A percentile compares a stretch with the other conserved stretches of the same genome.
Evolutionary conservation across 2,113 vertebrate genomes (phyloP).

Genomic region (Ciconia boyciana): DNA sequence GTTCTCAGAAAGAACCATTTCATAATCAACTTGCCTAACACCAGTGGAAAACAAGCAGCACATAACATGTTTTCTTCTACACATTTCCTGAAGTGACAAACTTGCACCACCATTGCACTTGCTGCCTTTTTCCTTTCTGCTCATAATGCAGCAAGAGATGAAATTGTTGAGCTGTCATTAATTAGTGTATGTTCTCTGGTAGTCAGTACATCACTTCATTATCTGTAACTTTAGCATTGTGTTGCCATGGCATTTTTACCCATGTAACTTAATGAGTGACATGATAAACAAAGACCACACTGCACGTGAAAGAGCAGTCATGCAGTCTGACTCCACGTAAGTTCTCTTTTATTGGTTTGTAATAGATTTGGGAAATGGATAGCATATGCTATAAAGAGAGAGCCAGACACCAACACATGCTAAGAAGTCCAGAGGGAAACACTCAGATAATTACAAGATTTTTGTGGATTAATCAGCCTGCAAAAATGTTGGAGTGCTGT

Average conservation of each 20-base stretch:
- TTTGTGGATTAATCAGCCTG: slow-evolving; percentile 40
- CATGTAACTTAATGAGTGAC: neutral
- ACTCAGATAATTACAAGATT: slow-evolving; percentile 10
- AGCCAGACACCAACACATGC: slow-evolving; percentile 23
- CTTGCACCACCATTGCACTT: neutral
- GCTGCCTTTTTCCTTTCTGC: neutral
- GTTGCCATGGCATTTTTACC: slow-evolving; percentile 2
- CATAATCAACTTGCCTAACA: neutral
- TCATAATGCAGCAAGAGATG: neutral
- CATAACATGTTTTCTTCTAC: neutral
- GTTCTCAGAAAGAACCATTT: neutral
- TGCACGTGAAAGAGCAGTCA: neutral
- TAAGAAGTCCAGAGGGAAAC: slow-evolving; percentile 36
- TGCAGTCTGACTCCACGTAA: neutral
- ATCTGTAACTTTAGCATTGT: neutral
- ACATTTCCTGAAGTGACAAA: neutral
- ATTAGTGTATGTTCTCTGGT: neutral
- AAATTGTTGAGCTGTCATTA: neutral
- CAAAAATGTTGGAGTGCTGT: neutral
- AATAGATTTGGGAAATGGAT: neutral
- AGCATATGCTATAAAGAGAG: neutral
- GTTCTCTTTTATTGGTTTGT: neutral
- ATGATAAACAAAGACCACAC: neutral
- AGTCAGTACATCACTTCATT: neutral
- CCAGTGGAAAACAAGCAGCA: neutral